A percentile compares a stretch with the other conserved stretches of the same genome.
These are phyloP conservation scores for Bombylius major DNA, from an alignment of 2,888 invertebrate species.

Conservation along the genomic window DNA sequence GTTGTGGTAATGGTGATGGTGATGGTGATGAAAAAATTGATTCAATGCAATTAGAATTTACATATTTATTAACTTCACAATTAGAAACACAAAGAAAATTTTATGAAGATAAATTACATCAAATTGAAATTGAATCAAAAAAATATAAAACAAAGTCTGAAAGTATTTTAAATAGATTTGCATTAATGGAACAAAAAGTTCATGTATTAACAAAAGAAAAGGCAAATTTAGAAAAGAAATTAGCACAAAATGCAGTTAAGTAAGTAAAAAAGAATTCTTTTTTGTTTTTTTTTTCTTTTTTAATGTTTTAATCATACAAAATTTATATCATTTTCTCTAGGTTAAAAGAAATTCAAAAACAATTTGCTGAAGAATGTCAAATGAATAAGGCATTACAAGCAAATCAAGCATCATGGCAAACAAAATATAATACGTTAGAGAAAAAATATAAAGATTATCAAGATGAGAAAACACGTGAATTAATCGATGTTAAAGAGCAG, in stretches of 20 bases:
- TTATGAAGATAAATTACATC: conserved; percentile 69
- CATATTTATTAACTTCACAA: conserved; percentile 89
- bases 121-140: conserved; percentile 45
- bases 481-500: conserved; percentile 81
- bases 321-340: conserved; percentile 28
- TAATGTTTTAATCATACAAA: neutral
- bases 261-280: conserved; percentile 22
- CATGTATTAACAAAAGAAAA: conserved; percentile 50
- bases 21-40: conserved; percentile 72
- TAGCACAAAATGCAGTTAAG: conserved; percentile 49
- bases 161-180: conserved; percentile 39
- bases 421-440: conserved; percentile 45
- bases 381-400: conserved; percentile 63
- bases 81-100: conserved; percentile 85
- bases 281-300: neutral
- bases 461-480: conserved; percentile 52
- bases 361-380: conserved; percentile 73
- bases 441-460: conserved; percentile 40
- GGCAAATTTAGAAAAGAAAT: conserved; percentile 54
- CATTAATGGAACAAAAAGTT: conserved; percentile 39
- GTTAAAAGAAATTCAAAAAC: conserved; percentile 51
- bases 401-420: conserved; percentile 64
- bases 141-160: conserved; percentile 42
- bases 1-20: conserved; percentile 38
- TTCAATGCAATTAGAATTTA: conserved; percentile 90